phyloP scores from a whole-genome alignment of 2,888 invertebrate species.

The Pristionchus japonicus region DNA sequence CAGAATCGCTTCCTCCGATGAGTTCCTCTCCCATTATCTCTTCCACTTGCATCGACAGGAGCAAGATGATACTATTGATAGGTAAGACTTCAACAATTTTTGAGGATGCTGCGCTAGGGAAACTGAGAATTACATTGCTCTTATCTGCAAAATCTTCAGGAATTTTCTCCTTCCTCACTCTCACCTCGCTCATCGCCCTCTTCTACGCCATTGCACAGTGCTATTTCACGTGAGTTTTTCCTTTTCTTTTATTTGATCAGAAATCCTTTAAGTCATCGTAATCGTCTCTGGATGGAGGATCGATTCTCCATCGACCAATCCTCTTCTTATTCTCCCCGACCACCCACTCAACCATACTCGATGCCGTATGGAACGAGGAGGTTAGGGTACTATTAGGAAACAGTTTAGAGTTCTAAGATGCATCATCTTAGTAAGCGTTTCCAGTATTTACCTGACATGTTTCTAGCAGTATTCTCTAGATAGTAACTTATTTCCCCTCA shows the following conservation, averaged over 20 bases:
- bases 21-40: not conserved
- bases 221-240: slow-evolving; percentile 4
- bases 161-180: slow-evolving; percentile 31
- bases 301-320: not conserved
- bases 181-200: slow-evolving; percentile 28
- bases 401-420: not conserved
- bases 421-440: too few species aligned
- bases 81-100: not conserved
- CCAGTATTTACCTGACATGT: too few species aligned
- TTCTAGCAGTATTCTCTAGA: not conserved
- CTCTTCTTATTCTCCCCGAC: not conserved
- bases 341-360: not conserved
- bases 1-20: slow-evolving; percentile 25
- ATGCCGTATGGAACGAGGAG: slow-evolving; percentile 13
- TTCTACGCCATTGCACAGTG: slow-evolving; percentile 20
- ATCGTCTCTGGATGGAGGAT: slow-evolving; percentile 4
- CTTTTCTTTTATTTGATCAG: not conserved
- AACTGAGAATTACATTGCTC: too few species aligned
- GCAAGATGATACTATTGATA: not conserved
- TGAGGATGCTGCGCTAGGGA: too few species aligned
- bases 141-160: not conserved
- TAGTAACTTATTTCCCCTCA: not conserved
- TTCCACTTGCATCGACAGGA: slow-evolving; percentile 7
- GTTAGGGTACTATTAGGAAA: slow-evolving; percentile 6
- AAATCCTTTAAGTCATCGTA: not conserved